Conservation (phyloP, 1,140 invertebrate genomes). For the Penaeus japonicus region DNA sequence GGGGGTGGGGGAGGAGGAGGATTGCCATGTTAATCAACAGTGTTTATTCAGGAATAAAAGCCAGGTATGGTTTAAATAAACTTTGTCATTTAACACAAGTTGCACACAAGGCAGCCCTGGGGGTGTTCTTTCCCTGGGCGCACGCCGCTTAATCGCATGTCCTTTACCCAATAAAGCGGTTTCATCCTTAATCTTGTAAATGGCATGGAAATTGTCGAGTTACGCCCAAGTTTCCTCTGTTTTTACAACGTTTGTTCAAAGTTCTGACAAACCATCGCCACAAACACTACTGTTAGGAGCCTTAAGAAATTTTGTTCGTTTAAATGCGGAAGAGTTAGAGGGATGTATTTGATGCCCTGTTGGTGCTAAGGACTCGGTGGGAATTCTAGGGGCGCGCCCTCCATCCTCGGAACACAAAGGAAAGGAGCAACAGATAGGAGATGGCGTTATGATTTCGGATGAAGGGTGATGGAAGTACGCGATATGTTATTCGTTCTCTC, state of each 20-base stretch:
- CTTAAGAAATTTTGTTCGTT: too few relatives aligned
- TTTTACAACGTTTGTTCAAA: conserved; percentile 1
- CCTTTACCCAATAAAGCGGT: conserved; percentile 4
- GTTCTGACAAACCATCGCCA: neutral
- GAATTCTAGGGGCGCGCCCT: too few relatives aligned
- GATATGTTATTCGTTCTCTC: too few relatives aligned
- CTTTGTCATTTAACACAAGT: conserved; percentile 16
- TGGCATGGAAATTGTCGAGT: conserved; percentile 28
- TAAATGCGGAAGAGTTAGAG: too few relatives aligned
- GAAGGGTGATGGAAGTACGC: too few relatives aligned
- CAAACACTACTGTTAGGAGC: too few relatives aligned
- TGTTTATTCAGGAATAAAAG: conserved; percentile 21
- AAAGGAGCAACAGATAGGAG: too few relatives aligned
- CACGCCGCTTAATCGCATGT: conserved; percentile 26
- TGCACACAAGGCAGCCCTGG: neutral
- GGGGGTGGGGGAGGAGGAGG: neutral
- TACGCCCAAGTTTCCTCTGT: conserved; percentile 6
- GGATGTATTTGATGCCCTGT: too few relatives aligned
- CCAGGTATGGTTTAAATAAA: conserved; percentile 13
- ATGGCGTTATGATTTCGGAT: too few relatives aligned
- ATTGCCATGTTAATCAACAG: neutral
- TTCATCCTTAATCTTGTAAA: conserved; percentile 38
- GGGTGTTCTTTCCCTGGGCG: neutral
- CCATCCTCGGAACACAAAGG: too few relatives aligned
- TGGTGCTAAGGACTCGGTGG: too few relatives aligned